phyloP scores from a whole-genome alignment of 2,888 invertebrate genomes.

The Hemithea aestivaria region DNA sequence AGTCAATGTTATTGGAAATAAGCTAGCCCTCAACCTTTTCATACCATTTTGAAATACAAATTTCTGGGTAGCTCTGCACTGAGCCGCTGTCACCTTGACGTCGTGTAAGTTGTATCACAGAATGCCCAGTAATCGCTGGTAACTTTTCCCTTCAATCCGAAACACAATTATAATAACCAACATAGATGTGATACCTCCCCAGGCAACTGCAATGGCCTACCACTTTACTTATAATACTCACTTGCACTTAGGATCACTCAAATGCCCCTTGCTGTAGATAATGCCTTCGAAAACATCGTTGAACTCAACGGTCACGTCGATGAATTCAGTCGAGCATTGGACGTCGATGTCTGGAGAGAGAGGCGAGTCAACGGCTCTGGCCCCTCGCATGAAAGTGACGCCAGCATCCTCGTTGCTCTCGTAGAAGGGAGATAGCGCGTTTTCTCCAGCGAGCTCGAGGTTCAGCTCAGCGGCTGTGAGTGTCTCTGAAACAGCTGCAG shows the following conservation, averaged over 20 bases:
- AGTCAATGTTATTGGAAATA: too few relatives aligned
- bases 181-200: too few relatives aligned
- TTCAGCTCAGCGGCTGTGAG: conserved; percentile 71
- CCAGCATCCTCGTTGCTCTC: conserved; percentile 60
- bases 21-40: too few relatives aligned
- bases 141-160: too few relatives aligned
- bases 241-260: conserved; percentile 83
- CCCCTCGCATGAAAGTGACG: conserved; percentile 67
- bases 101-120: too few relatives aligned
- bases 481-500: conserved; percentile 72
- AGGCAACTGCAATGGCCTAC: too few relatives aligned
- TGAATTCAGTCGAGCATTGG: conserved; percentile 77
- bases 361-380: conserved; percentile 74
- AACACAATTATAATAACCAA: too few relatives aligned
- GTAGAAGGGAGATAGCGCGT: conserved; percentile 62
- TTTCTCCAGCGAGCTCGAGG: conserved; percentile 56
- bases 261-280: conserved; percentile 84
- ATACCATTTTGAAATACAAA: too few relatives aligned
- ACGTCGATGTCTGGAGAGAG: conserved; percentile 79
- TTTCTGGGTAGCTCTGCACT: too few relatives aligned
- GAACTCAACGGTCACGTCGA: conserved; percentile 82
- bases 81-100: too few relatives aligned
- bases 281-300: conserved; percentile 82
- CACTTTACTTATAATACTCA: too few relatives aligned
- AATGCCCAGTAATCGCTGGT: too few relatives aligned